Conservation (phyloP, 2,113 vertebrate genomes). For the Pagrus major region DNA sequence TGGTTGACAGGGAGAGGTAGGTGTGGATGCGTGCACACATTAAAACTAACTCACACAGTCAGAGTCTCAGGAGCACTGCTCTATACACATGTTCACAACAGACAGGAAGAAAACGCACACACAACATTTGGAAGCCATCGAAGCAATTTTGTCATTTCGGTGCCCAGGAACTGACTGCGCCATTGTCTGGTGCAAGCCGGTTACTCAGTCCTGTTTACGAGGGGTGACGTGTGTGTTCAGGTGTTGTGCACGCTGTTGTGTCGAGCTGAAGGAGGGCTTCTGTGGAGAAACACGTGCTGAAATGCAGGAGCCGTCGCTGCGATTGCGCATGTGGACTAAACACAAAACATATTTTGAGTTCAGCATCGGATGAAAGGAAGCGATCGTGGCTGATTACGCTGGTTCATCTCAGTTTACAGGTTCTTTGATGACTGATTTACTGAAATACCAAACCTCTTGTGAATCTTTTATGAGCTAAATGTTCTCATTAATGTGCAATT, state of each 20-base stretch:
- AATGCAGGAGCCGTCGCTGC: neutral
- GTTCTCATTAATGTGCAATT: neutral
- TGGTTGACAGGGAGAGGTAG: constrained; percentile 50
- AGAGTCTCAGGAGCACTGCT: constrained; percentile 9
- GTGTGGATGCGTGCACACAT: constrained; percentile 47
- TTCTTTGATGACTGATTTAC: neutral
- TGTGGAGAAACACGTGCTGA: constrained; percentile 34
- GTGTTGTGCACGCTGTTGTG: constrained; percentile 3
- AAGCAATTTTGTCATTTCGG: constrained; percentile 40
- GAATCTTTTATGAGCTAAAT: neutral
- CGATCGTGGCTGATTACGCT: neutral
- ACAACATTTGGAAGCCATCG: constrained; percentile 56
- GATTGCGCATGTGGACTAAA: constrained; percentile 1
- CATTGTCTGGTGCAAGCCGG: constrained; percentile 33
- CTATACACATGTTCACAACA: constrained; percentile 24
- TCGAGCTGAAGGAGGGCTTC: neutral
- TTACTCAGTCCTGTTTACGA: constrained; percentile 34
- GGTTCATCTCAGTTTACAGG: neutral
- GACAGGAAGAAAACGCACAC: constrained; percentile 20
- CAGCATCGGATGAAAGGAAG: neutral
- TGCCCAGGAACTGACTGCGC: constrained; percentile 44
- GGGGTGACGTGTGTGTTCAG: constrained; percentile 32
- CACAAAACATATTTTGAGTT: neutral
- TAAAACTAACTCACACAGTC: neutral
- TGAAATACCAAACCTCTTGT: neutral